A percentile compares a stretch with the other conserved stretches of the same genome.
Conservation (phyloP, 64 coral and sea anemone genomes). For the Stichodactyla mertensii region DNA sequence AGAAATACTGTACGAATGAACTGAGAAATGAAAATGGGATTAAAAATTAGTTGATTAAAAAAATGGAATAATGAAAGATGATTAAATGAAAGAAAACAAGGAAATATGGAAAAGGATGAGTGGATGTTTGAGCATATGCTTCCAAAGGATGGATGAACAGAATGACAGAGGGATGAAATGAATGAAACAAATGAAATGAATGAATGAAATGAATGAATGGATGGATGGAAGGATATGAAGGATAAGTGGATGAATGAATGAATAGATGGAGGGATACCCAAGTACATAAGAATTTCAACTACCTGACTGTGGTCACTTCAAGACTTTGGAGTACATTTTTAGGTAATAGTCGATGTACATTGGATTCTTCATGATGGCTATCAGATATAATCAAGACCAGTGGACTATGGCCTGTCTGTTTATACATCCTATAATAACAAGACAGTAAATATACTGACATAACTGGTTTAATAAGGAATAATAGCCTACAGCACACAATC, state of each 20-base stretch:
- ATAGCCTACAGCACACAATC: neutral
- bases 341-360: constrained; percentile 76
- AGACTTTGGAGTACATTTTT: constrained; percentile 68
- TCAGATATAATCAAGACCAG: constrained; percentile 93
- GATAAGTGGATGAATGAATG: neutral
- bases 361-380: constrained; percentile 82
- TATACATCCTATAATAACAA: constrained; percentile 45
- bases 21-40: neutral
- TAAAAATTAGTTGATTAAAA: too few relatives aligned
- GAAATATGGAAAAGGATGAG: neutral
- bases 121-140: neutral
- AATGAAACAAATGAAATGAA: neutral
- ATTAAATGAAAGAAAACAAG: neutral
- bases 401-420: constrained; percentile 60
- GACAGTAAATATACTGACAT: neutral
- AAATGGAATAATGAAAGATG: too few relatives aligned
- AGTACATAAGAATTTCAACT: neutral
- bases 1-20: neutral
- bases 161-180: neutral
- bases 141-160: neutral
- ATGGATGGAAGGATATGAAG: neutral
- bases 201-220: neutral
- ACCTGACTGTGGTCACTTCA: constrained; percentile 72
- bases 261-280: neutral
- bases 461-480: neutral